Evolutionary conservation across 2,113 vertebrate genomes (phyloP).

Genomic region (Proterorhinus semilunaris): DNA sequence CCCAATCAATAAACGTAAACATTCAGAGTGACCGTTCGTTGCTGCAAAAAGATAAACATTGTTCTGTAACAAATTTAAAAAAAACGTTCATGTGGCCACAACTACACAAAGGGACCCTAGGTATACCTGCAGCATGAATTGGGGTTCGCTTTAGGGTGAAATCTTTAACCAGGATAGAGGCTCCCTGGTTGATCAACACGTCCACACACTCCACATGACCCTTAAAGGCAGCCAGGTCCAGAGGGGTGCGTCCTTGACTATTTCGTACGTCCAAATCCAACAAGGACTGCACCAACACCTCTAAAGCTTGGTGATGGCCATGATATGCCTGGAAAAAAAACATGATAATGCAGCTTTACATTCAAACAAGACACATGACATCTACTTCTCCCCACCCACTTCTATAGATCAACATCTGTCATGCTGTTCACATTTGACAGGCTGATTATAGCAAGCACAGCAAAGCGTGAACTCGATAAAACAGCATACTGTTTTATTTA

Average conservation of each 20-base stretch:
- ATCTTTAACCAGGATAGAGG: slow-evolving; percentile 95
- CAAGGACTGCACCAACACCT: slow-evolving; percentile 94
- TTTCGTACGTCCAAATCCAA: slow-evolving; percentile 96
- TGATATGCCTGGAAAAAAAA: slow-evolving; percentile 85
- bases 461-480: no score
- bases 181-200: slow-evolving; percentile 96
- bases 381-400: no score
- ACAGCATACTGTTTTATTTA: no score
- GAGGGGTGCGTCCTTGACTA: slow-evolving; percentile 88
- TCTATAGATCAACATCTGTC: no score
- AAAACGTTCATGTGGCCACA: neutral
- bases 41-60: slow-evolving; percentile 67
- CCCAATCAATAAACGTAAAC: slow-evolving; percentile 93
- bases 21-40: slow-evolving; percentile 96
- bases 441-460: no score
- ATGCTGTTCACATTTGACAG: no score
- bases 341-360: neutral
- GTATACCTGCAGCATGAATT: slow-evolving; percentile 92
- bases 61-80: neutral
- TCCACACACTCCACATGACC: slow-evolving; percentile 97
- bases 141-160: slow-evolving; percentile 93
- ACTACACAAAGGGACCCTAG: neutral
- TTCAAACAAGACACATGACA: neutral
- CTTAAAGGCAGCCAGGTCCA: slow-evolving; percentile 95
- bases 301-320: slow-evolving; percentile 94